Conservation (phyloP, 2,113 vertebrate species). For the Canis aureus region DNA sequence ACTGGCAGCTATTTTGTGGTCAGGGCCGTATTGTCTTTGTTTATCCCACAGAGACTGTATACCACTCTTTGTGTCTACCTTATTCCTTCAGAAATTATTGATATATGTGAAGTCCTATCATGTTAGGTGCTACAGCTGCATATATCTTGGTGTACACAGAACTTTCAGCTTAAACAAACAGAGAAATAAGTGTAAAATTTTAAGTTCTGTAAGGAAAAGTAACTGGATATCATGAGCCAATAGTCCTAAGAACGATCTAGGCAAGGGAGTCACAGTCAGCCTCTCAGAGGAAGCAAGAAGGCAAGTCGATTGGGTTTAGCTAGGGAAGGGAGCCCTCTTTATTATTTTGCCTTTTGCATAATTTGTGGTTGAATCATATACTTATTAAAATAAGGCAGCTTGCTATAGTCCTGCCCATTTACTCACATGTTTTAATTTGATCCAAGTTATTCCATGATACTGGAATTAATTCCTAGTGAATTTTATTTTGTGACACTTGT, state of each 20-base stretch:
- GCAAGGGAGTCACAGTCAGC: background rate
- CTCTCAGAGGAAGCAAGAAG: background rate
- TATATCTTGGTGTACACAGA: background rate
- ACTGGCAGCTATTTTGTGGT: background rate
- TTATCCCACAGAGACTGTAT: background rate
- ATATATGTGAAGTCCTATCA: background rate
- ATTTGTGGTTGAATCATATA: background rate
- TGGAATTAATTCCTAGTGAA: background rate
- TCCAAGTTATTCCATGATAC: slow-evolving; percentile 18
- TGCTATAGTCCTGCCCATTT: background rate
- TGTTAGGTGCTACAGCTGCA: background rate
- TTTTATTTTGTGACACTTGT: slow-evolving; percentile 40
- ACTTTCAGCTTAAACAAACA: background rate
- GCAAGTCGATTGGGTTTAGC: background rate
- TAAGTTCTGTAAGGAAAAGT: background rate
- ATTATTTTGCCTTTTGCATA: background rate
- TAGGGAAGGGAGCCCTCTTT: background rate
- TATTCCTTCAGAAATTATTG: background rate
- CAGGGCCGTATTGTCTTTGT: background rate
- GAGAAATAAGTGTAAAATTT: slow-evolving; percentile 17
- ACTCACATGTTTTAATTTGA: background rate
- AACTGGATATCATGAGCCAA: background rate
- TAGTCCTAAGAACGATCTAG: background rate
- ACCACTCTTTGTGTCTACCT: background rate
- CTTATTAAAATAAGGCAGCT: background rate